phyloP scores from a whole-genome alignment of 2,797 vertebrate species.

The Enteromius argenteus region DNA sequence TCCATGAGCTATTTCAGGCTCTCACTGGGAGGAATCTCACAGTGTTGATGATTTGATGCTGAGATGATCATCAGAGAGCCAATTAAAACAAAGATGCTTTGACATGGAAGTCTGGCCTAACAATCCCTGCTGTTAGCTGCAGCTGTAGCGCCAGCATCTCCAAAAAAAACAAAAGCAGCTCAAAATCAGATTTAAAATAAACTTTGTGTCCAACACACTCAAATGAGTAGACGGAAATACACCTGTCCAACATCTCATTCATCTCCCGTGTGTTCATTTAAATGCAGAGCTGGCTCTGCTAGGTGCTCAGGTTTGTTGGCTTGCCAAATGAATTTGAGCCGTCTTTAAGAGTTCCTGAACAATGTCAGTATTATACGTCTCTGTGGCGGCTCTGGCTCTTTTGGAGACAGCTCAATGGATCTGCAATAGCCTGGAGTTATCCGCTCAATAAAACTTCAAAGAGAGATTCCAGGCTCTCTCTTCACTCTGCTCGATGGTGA shows the following conservation, averaged over 20 bases:
- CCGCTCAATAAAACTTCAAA: slow-evolving; percentile 79
- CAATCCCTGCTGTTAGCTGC: slow-evolving; percentile 3
- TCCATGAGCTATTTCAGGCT: slow-evolving; percentile 16
- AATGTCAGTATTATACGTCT: slow-evolving; percentile 16
- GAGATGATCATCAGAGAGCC: slow-evolving; percentile 27
- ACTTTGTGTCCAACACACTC: neutral
- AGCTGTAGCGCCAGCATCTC: neutral
- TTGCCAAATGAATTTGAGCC: slow-evolving; percentile 13
- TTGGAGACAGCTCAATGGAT: slow-evolving; percentile 64
- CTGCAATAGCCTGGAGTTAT: slow-evolving; percentile 71
- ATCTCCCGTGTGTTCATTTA: slow-evolving; percentile 3
- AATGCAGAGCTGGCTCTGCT: neutral
- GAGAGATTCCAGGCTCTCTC: slow-evolving; percentile 69
- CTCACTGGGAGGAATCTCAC: neutral
- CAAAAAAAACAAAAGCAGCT: slow-evolving; percentile 20
- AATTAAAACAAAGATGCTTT: slow-evolving; percentile 42
- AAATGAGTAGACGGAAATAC: neutral
- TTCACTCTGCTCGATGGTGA: slow-evolving; percentile 59
- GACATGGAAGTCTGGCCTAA: slow-evolving; percentile 14
- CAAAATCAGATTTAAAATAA: slow-evolving; percentile 1
- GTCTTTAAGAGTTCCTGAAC: slow-evolving; percentile 20
- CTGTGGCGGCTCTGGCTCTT: slow-evolving; percentile 58
- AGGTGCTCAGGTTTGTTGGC: slow-evolving; percentile 11
- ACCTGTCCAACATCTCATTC: slow-evolving; percentile 2
- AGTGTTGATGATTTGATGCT: slow-evolving; percentile 13